Evolutionary conservation across 2,888 invertebrate genomes (phyloP), one percentile per base, ranked within the genome.

Genomic region (Carcina quercana): DNA sequence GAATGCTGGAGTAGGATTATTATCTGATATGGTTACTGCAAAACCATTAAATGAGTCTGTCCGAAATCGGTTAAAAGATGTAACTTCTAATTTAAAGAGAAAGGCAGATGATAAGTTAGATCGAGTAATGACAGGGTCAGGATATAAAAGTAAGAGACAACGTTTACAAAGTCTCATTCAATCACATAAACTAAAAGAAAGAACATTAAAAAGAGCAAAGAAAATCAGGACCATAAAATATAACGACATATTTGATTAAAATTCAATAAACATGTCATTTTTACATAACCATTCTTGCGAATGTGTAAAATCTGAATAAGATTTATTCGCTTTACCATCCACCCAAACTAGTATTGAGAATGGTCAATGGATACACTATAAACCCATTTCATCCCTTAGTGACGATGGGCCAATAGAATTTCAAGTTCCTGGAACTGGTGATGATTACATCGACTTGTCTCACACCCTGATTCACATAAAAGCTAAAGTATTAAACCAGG

Each of bases 361-460:
- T 35, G 45, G 47, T 17, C 26, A 26, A 27, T 53, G 47, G 47
- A 37, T 51, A 28, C 47, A 53, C 20, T 52, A 50, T 25, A 47
- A 48, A 37, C 48, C 50, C 11, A 48, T 52, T 35, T 50, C 49
- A 30, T 52, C 50, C 10, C 33, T 52, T n/a, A 37, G 34, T 31
- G 53, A 53, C 36, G 48, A 51, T 42, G 51, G 51, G 2, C 53
- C 49, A 0, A 44, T 50, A 10, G 55, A 52, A 34, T 55, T 53
- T 42, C 36, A 43, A 38, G 30, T 55, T 6, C 50, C 53, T 28
- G 52, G 50, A 24, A 26, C 50, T 5, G 53, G 53, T n/a, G 51
- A 53, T 45, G 50, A 52, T 29, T 52, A 48, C 14, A 45, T 52
- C 1, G 48, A 52, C 27, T 40, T 53, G 15, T 50, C 52, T 5